Conservation (phyloP, 2,888 invertebrate genomes). For the Zeuzera pyrina region DNA sequence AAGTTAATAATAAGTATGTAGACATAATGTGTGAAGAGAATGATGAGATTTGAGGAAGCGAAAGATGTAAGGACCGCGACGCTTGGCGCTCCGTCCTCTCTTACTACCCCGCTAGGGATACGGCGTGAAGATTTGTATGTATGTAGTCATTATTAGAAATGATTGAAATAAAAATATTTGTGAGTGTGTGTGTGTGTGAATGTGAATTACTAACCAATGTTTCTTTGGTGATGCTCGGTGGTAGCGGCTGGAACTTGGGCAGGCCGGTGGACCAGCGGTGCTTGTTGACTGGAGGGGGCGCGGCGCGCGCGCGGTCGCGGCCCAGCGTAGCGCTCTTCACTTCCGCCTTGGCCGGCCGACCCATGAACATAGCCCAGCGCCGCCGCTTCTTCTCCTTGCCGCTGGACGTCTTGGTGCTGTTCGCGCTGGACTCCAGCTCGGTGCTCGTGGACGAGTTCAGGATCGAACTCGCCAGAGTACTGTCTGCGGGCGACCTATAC, state of each 20-base stretch:
- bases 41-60: too few relatives aligned
- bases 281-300: slow-evolving; percentile 62
- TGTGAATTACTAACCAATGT: slow-evolving; percentile 80
- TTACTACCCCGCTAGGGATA: too few relatives aligned
- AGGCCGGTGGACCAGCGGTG: slow-evolving; percentile 82
- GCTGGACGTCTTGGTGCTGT: slow-evolving; percentile 34
- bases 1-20: too few relatives aligned
- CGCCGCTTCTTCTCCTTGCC: slow-evolving; percentile 72
- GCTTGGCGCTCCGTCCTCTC: too few relatives aligned
- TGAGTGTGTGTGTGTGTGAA: too few relatives aligned
- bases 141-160: too few relatives aligned
- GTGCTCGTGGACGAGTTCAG: slow-evolving; percentile 42
- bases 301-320: slow-evolving; percentile 73
- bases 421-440: slow-evolving; percentile 31
- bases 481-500: slow-evolving; percentile 27
- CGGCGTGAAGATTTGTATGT: too few relatives aligned
- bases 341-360: slow-evolving; percentile 72
- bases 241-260: slow-evolving; percentile 79
- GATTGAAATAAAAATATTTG: too few relatives aligned
- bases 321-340: slow-evolving; percentile 80
- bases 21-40: too few relatives aligned
- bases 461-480: slow-evolving; percentile 38
- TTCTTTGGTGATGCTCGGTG: slow-evolving; percentile 85
- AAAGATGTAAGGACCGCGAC: too few relatives aligned
- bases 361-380: slow-evolving; percentile 80